A percentile compares a stretch with the other conserved stretches of the same genome.
Evolutionary conservation across 2,888 invertebrate species (phyloP).

Genomic region (Gymnocheta viridis): DNA sequence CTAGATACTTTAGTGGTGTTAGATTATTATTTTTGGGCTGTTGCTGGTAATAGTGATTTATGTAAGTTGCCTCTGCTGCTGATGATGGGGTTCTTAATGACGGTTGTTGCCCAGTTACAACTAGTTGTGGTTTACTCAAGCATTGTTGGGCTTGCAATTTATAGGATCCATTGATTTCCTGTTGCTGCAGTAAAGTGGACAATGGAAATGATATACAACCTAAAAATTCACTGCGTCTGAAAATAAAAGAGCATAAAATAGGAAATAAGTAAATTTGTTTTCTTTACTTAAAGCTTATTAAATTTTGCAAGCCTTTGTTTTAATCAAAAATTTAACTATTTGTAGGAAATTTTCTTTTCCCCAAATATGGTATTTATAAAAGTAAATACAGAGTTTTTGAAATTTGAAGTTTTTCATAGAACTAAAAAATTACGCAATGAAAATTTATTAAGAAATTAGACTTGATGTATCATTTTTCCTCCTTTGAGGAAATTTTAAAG

Average conservation of each 20-base stretch:
- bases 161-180: conserved; percentile 87
- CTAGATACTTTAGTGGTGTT: conserved; percentile 64
- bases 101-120: conserved; percentile 64
- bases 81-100: conserved; percentile 23
- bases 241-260: neutral
- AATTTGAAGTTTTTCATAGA: no score
- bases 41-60: conserved; percentile 48
- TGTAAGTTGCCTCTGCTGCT: conserved; percentile 28
- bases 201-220: conserved; percentile 96
- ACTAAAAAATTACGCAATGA: no score
- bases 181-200: conserved; percentile 89
- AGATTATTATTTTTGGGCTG: conserved; percentile 63
- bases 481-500: no score
- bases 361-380: no score
- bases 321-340: no score
- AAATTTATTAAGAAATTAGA: no score
- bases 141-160: conserved; percentile 87
- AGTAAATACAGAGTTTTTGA: no score
- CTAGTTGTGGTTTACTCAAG: conserved; percentile 83
- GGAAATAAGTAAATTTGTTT: neutral
- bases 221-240: conserved; percentile 95
- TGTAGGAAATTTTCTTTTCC: no score
- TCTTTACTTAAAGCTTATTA: neutral
- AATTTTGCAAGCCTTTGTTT: neutral
- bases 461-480: no score